Percentiles rank a stretch among this genome's conserved stretches.
These are phyloP conservation scores for Catagonus wagneri DNA, from an alignment of 2,113 vertebrate species.

Conservation along the genomic window DNA sequence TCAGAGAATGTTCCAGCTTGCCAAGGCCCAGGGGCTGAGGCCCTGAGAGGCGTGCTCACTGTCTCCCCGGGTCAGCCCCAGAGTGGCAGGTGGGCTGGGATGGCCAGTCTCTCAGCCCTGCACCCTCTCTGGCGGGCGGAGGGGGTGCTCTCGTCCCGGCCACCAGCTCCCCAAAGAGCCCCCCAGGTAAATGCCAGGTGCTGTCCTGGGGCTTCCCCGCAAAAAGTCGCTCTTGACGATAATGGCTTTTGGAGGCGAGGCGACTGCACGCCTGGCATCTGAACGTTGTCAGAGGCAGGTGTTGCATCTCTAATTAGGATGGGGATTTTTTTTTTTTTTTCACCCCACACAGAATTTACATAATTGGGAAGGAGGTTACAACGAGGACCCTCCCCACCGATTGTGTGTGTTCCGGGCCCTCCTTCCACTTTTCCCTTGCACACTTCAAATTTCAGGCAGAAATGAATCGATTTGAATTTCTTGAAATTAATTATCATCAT, in stretches of 20 bases:
- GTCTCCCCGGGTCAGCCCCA: neutral
- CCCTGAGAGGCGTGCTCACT: rapidly evolving
- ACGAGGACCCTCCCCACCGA: conserved; percentile 50
- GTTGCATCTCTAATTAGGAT: conserved; percentile 73
- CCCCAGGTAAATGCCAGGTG: conserved; percentile 74
- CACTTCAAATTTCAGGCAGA: conserved; percentile 81
- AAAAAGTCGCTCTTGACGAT: neutral
- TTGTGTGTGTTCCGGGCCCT: conserved; percentile 41
- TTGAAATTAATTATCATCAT: conserved; percentile 87
- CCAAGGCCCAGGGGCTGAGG: neutral
- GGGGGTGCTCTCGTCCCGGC: neutral
- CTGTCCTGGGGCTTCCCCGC: conserved; percentile 22
- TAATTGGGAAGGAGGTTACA: conserved; percentile 73
- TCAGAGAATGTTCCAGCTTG: neutral
- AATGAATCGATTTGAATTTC: conserved; percentile 86
- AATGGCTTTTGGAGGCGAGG: neutral
- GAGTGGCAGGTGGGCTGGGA: rapidly evolving
- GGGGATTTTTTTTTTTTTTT: conserved; percentile 56
- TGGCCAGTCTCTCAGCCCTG: neutral
- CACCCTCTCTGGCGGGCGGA: neutral
- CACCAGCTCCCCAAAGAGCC: rapidly evolving
- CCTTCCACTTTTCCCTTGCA: conserved; percentile 58
- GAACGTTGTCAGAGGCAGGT: conserved; percentile 71
- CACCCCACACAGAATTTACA: conserved; percentile 67
- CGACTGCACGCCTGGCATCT: neutral